Evolutionary conservation across 2,888 invertebrate species (phyloP), one percentile per base, ranked within the genome.

Genomic region (Orthosia incerta): DNA sequence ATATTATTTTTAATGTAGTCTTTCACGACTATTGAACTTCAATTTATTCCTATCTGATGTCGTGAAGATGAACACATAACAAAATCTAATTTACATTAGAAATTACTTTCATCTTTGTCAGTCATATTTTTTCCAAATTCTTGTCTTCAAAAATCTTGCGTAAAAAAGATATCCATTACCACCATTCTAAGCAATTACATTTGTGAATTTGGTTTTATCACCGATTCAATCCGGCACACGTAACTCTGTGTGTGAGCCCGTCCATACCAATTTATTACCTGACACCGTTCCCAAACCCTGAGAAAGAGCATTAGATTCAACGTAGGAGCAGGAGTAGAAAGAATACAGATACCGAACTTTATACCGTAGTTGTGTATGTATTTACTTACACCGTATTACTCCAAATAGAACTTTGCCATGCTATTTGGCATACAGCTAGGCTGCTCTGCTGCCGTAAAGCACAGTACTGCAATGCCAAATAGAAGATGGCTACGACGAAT

Each of bases 201-300:
- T 56, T 50, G 31, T 55, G 70, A 72, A 73, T 71, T 66, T 51
- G 20, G 46, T 73, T 79, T 74, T 70, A 71, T 83, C 68, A 39
- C 39, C n/a, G 18, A 56, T 55, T 31, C 60, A 57, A 72, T 70
- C 63, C 51, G 12, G 53, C 65, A 50, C 65, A 63, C 56, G 70
- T 70, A 83, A 71, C 69, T 46, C 59, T 39, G 59, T 64, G 45
- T 73, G 63, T 82, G 67, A 67, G 53, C 69, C 59, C 69, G 64
- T 74, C 61, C 71, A 60, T 70, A 63, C 63, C 60, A 85, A 85
- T 85, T 79, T 85, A 76, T 85, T 75, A 72, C 71, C 74, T 63
- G 46, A 55, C 56, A 46, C 46, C n/a, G 20, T 65, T 73, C 50
- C 39, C 55, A 80, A 48, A 45, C 59, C 48, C 51, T 72, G 51